Evolutionary conservation across 2,797 vertebrate genomes (phyloP), one percentile per base, ranked within the genome.

Genomic region (Halcyon badia): DNA sequence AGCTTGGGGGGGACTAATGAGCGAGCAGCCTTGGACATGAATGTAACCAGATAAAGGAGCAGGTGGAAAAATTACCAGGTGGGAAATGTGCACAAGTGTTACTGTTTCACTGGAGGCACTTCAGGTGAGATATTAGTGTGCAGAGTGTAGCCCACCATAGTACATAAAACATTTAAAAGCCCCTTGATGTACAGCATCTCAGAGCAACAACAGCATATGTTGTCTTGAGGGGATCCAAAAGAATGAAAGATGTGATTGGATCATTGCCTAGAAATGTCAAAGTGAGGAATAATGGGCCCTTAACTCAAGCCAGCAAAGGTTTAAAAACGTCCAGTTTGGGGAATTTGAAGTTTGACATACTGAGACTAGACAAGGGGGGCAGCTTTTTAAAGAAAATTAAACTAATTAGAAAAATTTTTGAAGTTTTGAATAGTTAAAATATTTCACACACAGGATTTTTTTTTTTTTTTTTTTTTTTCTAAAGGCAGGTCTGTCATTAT

Each of bases 121-220:
- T 90, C 44, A 54, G 33, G 48, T 68, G 44, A n/a, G 61, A 57
- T 26, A 30, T 46, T 9, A 42, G 6, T 57, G 19, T 57, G 31
- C 28, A 11, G 78, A 51, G 25, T 46, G 26, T n/a, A 56, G 35
- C 20, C 10, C 17, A 7, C 25, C n/a, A 22, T 19, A 30, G n/a
- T 20, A 9, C 5, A 28, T 4, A 21, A 62, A 70, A 26, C 13
- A n/a, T 24, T 77, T 46, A 22, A 71, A 71, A 68, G 15, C 8
- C 6, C 10, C 4, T 18, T 35, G 37, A 1, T 20, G 3, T 15
- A 35, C 7, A 60, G 26, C 11, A 0, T 1, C 9, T 56, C 19
- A 0, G 42, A 73, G 9, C 37, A 11, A 37, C 37, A 37, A 37
- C 37, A 37, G 37, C 4, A 11, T 7, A 1, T 5, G 15, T 25